Conservation (phyloP, 2,888 invertebrate species). For the Melieria crassipennis region DNA sequence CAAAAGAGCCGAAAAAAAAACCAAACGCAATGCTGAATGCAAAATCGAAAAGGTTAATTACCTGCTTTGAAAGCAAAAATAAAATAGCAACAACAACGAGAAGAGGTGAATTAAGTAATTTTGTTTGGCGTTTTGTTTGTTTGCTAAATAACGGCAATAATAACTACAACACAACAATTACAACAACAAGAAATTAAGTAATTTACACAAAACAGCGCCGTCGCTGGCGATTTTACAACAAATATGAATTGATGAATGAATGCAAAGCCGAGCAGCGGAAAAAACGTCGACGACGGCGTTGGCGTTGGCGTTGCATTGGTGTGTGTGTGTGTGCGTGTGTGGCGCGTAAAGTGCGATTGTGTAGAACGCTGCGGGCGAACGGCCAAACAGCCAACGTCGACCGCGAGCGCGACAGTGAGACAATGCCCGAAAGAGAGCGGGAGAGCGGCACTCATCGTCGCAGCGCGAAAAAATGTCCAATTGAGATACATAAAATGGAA, state of each 20-base stretch:
- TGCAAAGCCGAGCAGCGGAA: no score
- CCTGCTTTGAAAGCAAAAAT: conserved; percentile 22
- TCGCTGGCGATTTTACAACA: neutral
- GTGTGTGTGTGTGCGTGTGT: neutral
- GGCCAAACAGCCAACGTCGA: no score
- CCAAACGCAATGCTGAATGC: conserved; percentile 9
- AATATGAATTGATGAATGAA: conserved; percentile 4
- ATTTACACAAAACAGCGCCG: neutral
- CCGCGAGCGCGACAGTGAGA: neutral
- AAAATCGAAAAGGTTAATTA: conserved; percentile 32
- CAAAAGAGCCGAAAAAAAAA: no score
- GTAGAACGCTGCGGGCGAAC: no score
- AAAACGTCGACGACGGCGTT: neutral
- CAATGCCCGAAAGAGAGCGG: neutral
- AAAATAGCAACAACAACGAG: conserved; percentile 10
- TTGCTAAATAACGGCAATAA: neutral
- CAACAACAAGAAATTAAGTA: neutral
- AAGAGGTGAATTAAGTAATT: conserved; percentile 23
- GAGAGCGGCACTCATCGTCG: neutral
- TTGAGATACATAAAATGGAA: no score
- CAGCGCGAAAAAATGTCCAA: neutral
- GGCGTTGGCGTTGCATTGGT: conserved; percentile 9
- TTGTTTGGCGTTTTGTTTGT: conserved; percentile 7
- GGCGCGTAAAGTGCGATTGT: neutral
- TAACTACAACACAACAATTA: neutral